A percentile compares a stretch with the other conserved stretches of the same genome.
Evolutionary conservation across 1,140 invertebrate species (phyloP).

Genomic region (Hydropsyche tenuis): DNA sequence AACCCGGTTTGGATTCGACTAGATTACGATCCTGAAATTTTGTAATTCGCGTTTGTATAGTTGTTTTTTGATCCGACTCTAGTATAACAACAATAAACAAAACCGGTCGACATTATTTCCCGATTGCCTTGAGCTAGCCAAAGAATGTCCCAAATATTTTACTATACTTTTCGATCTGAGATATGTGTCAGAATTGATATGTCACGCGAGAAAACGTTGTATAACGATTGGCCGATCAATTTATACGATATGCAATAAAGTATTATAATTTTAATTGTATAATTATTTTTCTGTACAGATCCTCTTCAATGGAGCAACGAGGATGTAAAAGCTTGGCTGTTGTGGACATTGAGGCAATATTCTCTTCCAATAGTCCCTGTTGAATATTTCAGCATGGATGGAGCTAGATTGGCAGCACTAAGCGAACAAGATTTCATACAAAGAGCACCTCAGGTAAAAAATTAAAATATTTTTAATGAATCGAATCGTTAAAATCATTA

Average conservation of each 20-base stretch:
- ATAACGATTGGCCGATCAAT: not conserved
- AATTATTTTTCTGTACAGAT: slow-evolving; percentile 67
- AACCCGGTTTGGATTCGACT: too few species aligned
- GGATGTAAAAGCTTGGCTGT: slow-evolving; percentile 86
- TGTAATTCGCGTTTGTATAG: too few species aligned
- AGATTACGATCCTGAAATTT: too few species aligned
- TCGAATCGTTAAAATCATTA: too few species aligned
- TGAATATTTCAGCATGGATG: slow-evolving; percentile 81
- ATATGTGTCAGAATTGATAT: slow-evolving; percentile 3
- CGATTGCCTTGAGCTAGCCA: slow-evolving; percentile 36
- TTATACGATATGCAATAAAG: not conserved
- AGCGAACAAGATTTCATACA: slow-evolving; percentile 86
- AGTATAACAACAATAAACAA: not conserved
- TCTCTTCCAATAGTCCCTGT: slow-evolving; percentile 71
- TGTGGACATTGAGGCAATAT: slow-evolving; percentile 82
- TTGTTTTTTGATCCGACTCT: not conserved
- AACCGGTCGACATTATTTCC: slow-evolving; percentile 38
- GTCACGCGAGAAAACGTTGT: not conserved
- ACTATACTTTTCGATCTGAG: slow-evolving; percentile 10
- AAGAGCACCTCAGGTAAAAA: slow-evolving; percentile 75
- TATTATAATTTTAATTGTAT: not conserved
- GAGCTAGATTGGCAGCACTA: slow-evolving; percentile 74
- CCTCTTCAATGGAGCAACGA: slow-evolving; percentile 81
- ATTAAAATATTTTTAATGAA: not conserved
- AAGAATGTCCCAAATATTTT: slow-evolving; percentile 30